Conservation (phyloP, 1,140 invertebrate species). For the Lasioglossum albipes region DNA sequence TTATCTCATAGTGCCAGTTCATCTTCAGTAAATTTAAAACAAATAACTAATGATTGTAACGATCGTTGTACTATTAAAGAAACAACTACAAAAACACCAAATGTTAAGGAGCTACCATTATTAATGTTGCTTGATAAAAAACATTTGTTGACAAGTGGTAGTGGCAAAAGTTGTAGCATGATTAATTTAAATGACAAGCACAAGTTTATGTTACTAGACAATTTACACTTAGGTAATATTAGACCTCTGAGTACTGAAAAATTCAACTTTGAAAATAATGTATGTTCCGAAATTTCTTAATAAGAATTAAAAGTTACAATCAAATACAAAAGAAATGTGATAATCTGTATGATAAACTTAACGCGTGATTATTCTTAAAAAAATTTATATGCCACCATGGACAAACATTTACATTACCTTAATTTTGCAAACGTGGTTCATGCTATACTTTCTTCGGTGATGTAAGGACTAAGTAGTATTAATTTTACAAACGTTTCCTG, state of each 20-base stretch:
- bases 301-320: slow-evolving; percentile 20
- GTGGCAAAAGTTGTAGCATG: slow-evolving; percentile 73
- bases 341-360: slow-evolving; percentile 33
- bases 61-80: slow-evolving; percentile 25
- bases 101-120: slow-evolving; percentile 72
- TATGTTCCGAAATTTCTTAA: slow-evolving; percentile 58
- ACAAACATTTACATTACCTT: neutral
- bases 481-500: neutral
- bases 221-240: slow-evolving; percentile 66
- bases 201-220: slow-evolving; percentile 66
- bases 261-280: slow-evolving; percentile 68
- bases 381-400: neutral
- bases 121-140: slow-evolving; percentile 68
- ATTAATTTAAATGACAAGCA: slow-evolving; percentile 69
- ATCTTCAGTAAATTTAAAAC: slow-evolving; percentile 62
- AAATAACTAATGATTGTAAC: slow-evolving; percentile 22
- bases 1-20: slow-evolving; percentile 52
- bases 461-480: slow-evolving; percentile 7
- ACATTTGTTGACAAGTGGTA: slow-evolving; percentile 45
- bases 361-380: neutral
- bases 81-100: slow-evolving; percentile 41
- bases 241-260: slow-evolving; percentile 70
- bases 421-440: slow-evolving; percentile 20
- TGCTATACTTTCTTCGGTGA: neutral
- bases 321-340: slow-evolving; percentile 32